phyloP scores from a whole-genome alignment of 2,797 vertebrate genomes.

The Etheostoma perlongum region DNA sequence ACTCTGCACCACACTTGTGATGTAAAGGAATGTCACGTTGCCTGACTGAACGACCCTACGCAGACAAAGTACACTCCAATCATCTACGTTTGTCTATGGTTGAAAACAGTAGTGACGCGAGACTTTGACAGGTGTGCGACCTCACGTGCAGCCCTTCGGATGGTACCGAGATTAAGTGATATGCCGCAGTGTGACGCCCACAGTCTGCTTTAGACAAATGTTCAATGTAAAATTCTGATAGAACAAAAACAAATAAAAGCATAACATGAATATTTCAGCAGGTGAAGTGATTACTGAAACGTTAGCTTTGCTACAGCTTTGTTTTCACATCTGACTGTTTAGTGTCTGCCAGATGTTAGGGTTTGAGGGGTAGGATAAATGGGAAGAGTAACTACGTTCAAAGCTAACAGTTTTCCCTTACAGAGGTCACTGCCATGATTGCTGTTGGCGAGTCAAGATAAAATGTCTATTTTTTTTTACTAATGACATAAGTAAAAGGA shows the following conservation, averaged over 20 bases:
- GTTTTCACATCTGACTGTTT: not conserved
- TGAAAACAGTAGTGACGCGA: not conserved
- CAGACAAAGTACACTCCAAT: not conserved
- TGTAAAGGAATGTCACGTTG: constrained; percentile 55
- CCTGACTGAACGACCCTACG: not conserved
- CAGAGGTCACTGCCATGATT: not conserved
- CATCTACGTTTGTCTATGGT: not conserved
- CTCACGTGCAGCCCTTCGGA: not conserved
- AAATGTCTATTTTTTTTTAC: too few species aligned
- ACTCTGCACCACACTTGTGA: not conserved
- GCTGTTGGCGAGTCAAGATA: not conserved
- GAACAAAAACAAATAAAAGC: not conserved
- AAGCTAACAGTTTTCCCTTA: not conserved
- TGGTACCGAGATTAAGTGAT: not conserved
- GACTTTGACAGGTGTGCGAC: constrained; percentile 15
- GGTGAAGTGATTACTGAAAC: not conserved
- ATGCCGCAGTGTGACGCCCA: not conserved
- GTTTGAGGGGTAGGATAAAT: not conserved
- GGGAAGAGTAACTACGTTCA: not conserved
- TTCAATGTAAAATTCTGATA: not conserved
- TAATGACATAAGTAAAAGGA: not conserved
- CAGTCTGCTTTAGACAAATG: not conserved
- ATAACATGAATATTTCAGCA: too few species aligned
- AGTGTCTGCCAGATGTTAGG: not conserved
- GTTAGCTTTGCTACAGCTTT: not conserved